Percentiles rank a stretch among this genome's conserved stretches.
Conservation (phyloP, 1,140 invertebrate genomes). For the Camponotus floridanus region DNA sequence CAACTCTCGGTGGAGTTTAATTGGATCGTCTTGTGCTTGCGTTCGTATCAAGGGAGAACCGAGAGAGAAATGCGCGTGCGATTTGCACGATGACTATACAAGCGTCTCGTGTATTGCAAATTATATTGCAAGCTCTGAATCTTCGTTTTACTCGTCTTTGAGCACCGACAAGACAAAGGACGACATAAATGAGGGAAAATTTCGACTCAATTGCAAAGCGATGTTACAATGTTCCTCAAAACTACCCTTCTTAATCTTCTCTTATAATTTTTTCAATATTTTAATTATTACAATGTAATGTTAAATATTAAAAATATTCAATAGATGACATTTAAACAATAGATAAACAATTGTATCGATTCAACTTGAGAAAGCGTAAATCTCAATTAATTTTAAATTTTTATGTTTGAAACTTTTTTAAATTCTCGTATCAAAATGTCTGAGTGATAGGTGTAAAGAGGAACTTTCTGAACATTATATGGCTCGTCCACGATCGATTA, state of each 20-base stretch:
- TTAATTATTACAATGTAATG: background rate
- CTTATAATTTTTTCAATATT: background rate
- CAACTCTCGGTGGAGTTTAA: slow-evolving; percentile 38
- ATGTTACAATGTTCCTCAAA: background rate
- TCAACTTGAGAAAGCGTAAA: slow-evolving; percentile 4
- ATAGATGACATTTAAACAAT: background rate
- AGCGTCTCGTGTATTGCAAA: slow-evolving; percentile 17
- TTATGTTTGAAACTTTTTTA: background rate
- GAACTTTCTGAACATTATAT: slow-evolving; percentile 45
- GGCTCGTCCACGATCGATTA: slow-evolving; percentile 43
- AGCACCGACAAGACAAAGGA: background rate
- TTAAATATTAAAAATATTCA: background rate
- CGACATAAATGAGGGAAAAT: slow-evolving; percentile 10
- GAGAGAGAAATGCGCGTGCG: background rate
- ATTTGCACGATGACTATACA: slow-evolving; percentile 11
- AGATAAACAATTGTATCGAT: no score
- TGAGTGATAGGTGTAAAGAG: slow-evolving; percentile 30
- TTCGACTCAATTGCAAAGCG: slow-evolving; percentile 19
- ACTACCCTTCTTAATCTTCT: slow-evolving; percentile 19
- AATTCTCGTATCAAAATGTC: slow-evolving; percentile 25
- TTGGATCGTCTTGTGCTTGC: slow-evolving; percentile 48
- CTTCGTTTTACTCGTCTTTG: background rate
- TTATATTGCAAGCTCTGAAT: slow-evolving; percentile 22
- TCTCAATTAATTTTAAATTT: slow-evolving; percentile 39
- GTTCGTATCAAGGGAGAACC: background rate